Percentiles rank a stretch among this genome's conserved stretches.
These are phyloP conservation scores for Lycocerus yunnanus DNA, from an alignment of 2,888 invertebrate genomes.

Conservation along the genomic window DNA sequence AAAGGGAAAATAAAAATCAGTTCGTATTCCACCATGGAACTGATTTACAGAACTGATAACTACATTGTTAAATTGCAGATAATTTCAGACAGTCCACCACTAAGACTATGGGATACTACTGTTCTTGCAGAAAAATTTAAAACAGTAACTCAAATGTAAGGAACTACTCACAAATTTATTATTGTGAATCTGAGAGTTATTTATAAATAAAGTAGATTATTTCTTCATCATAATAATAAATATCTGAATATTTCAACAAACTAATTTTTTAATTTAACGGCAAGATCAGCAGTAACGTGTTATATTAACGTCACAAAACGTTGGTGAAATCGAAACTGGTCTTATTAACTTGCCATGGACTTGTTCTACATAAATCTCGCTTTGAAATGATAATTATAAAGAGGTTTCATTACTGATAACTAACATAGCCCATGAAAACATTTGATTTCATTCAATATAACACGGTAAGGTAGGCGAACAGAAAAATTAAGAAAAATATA, in stretches of 20 bases:
- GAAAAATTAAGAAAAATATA: too few species aligned
- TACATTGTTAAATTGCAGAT: neutral
- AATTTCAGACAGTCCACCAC: neutral
- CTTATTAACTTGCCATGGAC: neutral
- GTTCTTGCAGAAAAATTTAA: neutral
- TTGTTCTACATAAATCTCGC: too few species aligned
- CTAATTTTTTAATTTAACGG: neutral
- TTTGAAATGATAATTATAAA: too few species aligned
- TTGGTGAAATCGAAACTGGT: neutral
- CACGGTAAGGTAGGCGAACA: neutral
- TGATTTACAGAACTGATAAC: neutral
- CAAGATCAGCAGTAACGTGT: neutral
- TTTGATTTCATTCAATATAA: neutral
- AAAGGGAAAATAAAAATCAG: constrained; percentile 16
- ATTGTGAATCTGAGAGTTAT: too few species aligned
- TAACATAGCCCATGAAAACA: neutral
- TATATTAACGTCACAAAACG: neutral
- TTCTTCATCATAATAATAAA: too few species aligned
- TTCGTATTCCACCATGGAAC: neutral
- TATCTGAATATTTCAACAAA: neutral
- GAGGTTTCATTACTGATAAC: neutral
- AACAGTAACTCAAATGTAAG: too few species aligned
- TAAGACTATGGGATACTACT: neutral
- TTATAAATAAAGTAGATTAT: too few species aligned
- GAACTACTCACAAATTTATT: too few species aligned